Evolutionary conservation across 2,113 vertebrate species (phyloP).

Genomic region (Lampris megalopsis): DNA sequence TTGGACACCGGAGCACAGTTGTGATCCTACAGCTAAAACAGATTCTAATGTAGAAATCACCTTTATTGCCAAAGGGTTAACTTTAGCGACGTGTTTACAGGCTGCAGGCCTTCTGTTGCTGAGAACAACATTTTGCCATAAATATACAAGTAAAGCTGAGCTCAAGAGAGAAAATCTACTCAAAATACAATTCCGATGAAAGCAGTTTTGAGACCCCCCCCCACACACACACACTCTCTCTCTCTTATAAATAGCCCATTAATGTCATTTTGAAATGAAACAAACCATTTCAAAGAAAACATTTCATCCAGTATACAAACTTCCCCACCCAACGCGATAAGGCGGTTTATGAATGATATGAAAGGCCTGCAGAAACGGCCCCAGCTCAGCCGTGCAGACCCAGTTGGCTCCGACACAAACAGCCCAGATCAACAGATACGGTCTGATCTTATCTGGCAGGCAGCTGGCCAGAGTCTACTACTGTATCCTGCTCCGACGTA

Average conservation of each 20-base stretch:
- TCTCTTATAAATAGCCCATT: not conserved
- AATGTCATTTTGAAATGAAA: conserved; percentile 6
- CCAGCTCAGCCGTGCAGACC: conserved; percentile 41
- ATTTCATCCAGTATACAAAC: conserved; percentile 12
- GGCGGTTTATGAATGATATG: conserved; percentile 45
- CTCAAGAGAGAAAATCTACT: too few species aligned
- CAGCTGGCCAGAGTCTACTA: not conserved
- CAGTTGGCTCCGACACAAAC: conserved; percentile 44
- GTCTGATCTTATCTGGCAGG: conserved; percentile 49
- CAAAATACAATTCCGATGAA: too few species aligned
- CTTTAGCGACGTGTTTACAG: too few species aligned
- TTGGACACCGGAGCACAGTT: too few species aligned
- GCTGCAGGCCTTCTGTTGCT: too few species aligned
- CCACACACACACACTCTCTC: too few species aligned
- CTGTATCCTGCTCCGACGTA: not conserved
- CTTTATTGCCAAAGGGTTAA: too few species aligned
- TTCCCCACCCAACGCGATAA: conserved; percentile 1
- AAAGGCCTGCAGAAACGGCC: conserved; percentile 42
- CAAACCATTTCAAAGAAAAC: conserved; percentile 4
- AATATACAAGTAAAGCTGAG: too few species aligned
- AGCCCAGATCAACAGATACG: conserved; percentile 31
- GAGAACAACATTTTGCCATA: too few species aligned
- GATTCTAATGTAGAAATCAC: too few species aligned
- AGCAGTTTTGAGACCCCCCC: too few species aligned
- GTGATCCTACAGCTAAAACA: too few species aligned